Base-by-base conservation (phyloP, 2,888 invertebrate species). In the Zaprionus bogoriensis region DNA sequence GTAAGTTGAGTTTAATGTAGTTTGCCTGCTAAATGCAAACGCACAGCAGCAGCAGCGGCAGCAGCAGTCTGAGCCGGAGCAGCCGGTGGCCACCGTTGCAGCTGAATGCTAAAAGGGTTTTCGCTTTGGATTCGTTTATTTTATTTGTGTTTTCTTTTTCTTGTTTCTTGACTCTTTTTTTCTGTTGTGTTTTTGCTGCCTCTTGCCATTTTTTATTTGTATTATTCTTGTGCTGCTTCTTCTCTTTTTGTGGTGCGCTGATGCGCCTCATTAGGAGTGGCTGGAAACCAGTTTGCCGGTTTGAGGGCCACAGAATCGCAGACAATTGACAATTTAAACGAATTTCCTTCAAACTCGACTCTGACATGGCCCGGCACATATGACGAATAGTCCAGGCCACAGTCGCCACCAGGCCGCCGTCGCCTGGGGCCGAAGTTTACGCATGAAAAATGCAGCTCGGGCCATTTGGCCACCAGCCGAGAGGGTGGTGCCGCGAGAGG, bases 291-390 rank as follows among this genome's bases (percentile, higher is more conserved):
- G 80, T 80, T 79, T 59, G 32, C 80, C 87, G 71, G 80, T 80
- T 79, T 59, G 32, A 57, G 70, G 63, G 64, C 64, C 73, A 68
- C 74, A 51, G 60, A 64, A 65, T 67, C 70, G 67, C 83, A 86
- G 81, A 80, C 81, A 80, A 80, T 80, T 80, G 87, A 80, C 84
- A 80, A 86, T 86, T 80, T 81, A 84, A 81, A 81, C 85, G 80
- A 84, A 86, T 81, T 81, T 81, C 82, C 77, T 81, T 83, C 81
- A 77, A 81, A 81, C 78, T 71, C 82, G 71, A 46, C 75, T 57
- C 87, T 80, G 80, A 80, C 81, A 83, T 74, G 74, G 78, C 86
- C 61, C 45, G 63, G 59, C 78, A 76, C 80, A 79, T 84, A 80
- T 80, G 80, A 86, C 80, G 87, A 86, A 86, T 86, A 80, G 87